phyloP scores from a whole-genome alignment of 2,888 invertebrate genomes.

The Perithous albicinctus region DNA sequence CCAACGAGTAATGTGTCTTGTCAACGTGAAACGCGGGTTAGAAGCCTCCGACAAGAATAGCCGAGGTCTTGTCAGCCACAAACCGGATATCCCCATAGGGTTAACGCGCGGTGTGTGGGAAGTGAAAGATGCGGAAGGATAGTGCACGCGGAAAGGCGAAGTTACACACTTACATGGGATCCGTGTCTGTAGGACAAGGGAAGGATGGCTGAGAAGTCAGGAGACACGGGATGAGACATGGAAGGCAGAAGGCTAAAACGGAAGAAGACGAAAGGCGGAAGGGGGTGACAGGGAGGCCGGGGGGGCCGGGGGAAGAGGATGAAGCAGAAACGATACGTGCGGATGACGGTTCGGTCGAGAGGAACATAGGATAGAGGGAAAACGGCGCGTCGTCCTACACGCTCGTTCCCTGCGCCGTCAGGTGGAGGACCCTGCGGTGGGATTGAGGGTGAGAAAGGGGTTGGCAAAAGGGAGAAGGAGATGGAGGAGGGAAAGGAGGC shows the following conservation, averaged over 20 bases:
- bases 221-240: not conserved
- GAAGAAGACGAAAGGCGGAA: not conserved
- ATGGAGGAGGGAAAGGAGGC: conserved; percentile 64
- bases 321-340: conserved; percentile 33
- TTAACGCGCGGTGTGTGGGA: not conserved
- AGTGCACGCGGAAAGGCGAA: conserved; percentile 4
- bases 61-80: not conserved
- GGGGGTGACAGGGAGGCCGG: too few species aligned
- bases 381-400: conserved; percentile 25
- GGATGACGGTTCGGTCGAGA: conserved; percentile 45
- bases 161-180: conserved; percentile 1
- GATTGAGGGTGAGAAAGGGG: conserved; percentile 57
- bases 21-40: not conserved
- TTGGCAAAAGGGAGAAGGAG: conserved; percentile 40
- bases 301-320: not conserved
- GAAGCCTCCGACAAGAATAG: not conserved
- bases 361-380: conserved; percentile 13
- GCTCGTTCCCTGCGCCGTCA: conserved; percentile 47
- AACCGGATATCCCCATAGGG: conserved; percentile 20
- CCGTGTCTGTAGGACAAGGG: not conserved
- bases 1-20: not conserved
- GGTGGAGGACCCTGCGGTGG: conserved; percentile 59
- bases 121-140: conserved; percentile 1
- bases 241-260: not conserved
- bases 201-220: not conserved